phyloP scores from a whole-genome alignment of 2,888 invertebrate species.

The Caenorhabditis doughertyi region DNA sequence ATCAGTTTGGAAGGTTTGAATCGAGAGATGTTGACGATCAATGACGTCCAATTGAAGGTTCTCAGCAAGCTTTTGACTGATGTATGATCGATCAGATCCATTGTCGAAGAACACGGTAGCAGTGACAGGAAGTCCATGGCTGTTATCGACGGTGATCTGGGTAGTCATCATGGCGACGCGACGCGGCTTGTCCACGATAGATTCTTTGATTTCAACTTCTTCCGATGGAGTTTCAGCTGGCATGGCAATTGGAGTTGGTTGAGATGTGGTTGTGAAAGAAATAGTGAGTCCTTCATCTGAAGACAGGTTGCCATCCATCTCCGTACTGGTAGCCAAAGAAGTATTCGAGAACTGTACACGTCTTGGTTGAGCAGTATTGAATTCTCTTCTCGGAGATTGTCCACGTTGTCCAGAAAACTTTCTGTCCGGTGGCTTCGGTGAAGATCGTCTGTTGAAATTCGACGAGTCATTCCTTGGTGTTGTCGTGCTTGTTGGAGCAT shows the following conservation, averaged over 20 bases:
- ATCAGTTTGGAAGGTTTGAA: not conserved
- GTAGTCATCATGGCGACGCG: constrained; percentile 31
- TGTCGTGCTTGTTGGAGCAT: not conserved
- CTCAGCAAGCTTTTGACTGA: not conserved
- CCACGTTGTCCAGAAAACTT: not conserved
- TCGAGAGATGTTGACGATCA: not conserved
- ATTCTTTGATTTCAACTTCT: not conserved
- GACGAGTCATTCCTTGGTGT: not conserved
- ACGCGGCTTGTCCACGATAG: not conserved
- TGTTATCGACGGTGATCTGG: not conserved
- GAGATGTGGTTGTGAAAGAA: not conserved
- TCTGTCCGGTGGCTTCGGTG: not conserved
- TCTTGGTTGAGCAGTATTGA: not conserved
- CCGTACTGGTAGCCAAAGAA: not conserved
- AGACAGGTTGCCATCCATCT: not conserved
- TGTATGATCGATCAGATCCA: constrained; percentile 4
- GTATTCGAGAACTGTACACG: constrained; percentile 6
- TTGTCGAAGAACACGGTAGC: constrained; percentile 36
- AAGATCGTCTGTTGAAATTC: not conserved
- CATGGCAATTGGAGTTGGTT: not conserved
- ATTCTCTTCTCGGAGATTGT: constrained; percentile 1
- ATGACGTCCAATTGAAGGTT: not conserved
- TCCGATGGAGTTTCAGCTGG: not conserved
- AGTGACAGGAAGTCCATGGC: not conserved
- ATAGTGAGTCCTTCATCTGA: not conserved